These are phyloP conservation scores for Hydropsyche tenuis DNA, from an alignment of 1,140 invertebrate species.

Conservation along the genomic window DNA sequence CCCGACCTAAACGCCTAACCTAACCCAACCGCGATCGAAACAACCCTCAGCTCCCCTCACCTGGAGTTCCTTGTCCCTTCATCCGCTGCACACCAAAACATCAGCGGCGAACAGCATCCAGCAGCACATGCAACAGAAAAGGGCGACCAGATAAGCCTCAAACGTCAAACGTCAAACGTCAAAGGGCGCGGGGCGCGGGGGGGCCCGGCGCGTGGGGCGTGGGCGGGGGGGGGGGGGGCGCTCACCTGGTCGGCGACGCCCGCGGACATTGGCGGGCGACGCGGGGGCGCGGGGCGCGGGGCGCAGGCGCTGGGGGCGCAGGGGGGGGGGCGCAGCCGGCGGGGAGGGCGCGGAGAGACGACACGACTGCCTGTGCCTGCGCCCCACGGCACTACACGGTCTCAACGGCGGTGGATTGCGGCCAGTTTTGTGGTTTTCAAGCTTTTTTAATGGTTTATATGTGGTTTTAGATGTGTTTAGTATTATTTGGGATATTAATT, in stretches of 20 bases:
- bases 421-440: no score
- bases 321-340: not conserved
- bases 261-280: slow-evolving; percentile 60
- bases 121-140: slow-evolving; percentile 52
- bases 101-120: slow-evolving; percentile 49
- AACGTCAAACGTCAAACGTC: not conserved
- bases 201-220: not conserved
- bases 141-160: slow-evolving; percentile 35
- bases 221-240: not conserved
- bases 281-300: not conserved
- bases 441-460: no score
- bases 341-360: not conserved
- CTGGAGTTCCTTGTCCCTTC: slow-evolving; percentile 78
- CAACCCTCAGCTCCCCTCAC: no score
- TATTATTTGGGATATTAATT: no score
- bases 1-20: no score
- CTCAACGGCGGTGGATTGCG: not conserved
- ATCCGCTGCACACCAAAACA: slow-evolving; percentile 65
- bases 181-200: not conserved
- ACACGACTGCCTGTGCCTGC: not conserved
- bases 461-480: no score
- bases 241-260: slow-evolving; percentile 63
- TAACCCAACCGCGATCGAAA: no score
- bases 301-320: not conserved
- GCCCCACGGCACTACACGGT: slow-evolving; percentile 9